A percentile compares a stretch with the other conserved stretches of the same genome.
Evolutionary conservation across 2,113 vertebrate genomes (phyloP).

Genomic region (Petaurus breviceps): DNA sequence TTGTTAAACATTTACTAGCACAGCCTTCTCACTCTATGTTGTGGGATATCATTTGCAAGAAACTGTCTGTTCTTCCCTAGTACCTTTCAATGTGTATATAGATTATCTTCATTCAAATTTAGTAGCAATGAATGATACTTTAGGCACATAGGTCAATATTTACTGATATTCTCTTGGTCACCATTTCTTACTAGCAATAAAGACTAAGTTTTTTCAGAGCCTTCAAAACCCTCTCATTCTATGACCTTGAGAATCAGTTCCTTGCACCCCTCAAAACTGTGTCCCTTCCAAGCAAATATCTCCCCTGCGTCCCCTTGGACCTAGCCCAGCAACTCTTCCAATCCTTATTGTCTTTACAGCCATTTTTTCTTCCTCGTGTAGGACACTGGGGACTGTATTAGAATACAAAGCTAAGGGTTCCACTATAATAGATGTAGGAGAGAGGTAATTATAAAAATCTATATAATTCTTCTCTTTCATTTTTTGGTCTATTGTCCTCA

Average conservation of each 20-base stretch:
- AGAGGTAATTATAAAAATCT: background rate
- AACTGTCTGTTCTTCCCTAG: background rate
- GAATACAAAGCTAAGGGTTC: background rate
- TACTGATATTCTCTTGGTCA: background rate
- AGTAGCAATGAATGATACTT: background rate
- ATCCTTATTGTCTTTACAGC: background rate
- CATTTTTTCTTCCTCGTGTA: background rate
- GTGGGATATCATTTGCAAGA: background rate
- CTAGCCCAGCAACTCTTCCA: background rate
- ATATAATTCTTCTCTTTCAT: background rate
- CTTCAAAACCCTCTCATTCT: background rate
- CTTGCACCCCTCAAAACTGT: background rate
- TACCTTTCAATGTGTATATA: background rate
- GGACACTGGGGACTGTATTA: background rate
- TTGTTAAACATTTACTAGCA: background rate
- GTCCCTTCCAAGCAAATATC: background rate
- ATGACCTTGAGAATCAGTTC: background rate
- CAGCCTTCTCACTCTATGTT: background rate
- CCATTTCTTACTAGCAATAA: background rate
- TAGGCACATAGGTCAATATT: background rate
- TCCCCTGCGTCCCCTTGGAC: background rate
- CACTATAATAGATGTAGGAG: background rate
- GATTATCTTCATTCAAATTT: background rate
- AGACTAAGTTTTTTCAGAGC: background rate
- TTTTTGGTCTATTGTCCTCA: background rate